Conservation (phyloP, 2,113 vertebrate genomes). For the Cynocephalus volans region DNA sequence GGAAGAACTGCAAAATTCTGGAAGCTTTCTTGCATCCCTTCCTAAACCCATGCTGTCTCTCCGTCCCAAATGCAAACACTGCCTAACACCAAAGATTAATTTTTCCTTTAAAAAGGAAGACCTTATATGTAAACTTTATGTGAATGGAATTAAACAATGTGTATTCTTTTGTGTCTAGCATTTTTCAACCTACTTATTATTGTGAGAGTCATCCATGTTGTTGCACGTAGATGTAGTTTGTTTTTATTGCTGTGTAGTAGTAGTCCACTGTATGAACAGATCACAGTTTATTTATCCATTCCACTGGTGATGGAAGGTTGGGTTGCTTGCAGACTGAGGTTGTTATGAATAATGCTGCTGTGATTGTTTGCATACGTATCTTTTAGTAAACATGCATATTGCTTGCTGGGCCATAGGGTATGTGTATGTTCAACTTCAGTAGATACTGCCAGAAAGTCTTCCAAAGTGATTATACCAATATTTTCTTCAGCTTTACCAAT, state of each 20-base stretch:
- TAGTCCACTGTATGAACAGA: background rate
- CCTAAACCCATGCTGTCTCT: background rate
- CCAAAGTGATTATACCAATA: background rate
- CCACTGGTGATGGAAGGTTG: rapidly evolving
- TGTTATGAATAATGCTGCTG: rapidly evolving
- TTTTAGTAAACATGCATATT: rapidly evolving
- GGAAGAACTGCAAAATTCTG: background rate
- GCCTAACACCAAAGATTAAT: no score
- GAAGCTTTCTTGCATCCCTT: background rate
- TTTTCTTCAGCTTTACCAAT: background rate
- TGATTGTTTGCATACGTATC: rapidly evolving
- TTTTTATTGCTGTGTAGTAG: background rate
- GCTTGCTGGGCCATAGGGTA: background rate
- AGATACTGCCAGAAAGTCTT: background rate
- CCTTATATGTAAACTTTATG: background rate
- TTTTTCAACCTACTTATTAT: background rate
- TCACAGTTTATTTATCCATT: no score
- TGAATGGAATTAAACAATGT: rapidly evolving
- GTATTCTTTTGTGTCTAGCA: rapidly evolving
- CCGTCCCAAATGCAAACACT: background rate
- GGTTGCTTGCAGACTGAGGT: background rate
- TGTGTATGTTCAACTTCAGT: background rate
- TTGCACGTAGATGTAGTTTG: background rate
- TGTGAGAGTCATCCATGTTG: no score
- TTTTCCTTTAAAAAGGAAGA: background rate